A percentile compares a stretch with the other conserved stretches of the same genome.
These are phyloP conservation scores for Philotrypesis tridentata DNA, from an alignment of 1,140 invertebrate species.

Conservation along the genomic window DNA sequence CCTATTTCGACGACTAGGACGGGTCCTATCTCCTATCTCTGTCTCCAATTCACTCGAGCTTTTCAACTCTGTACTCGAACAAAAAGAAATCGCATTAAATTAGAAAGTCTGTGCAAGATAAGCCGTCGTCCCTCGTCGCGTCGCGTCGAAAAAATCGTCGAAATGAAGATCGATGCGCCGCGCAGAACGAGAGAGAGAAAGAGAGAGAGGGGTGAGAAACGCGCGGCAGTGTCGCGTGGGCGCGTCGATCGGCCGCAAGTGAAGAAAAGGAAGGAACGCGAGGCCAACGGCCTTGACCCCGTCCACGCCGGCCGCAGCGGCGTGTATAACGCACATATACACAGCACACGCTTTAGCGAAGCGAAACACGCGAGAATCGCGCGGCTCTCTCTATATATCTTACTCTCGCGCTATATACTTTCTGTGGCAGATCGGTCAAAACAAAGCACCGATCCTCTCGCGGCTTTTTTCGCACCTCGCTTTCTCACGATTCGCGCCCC, in stretches of 20 bases:
- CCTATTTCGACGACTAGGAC: not conserved
- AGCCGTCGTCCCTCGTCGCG: too few species aligned
- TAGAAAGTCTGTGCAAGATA: too few species aligned
- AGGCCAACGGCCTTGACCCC: slow-evolving; percentile 68
- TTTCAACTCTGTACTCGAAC: too few species aligned
- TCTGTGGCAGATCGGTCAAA: slow-evolving; percentile 50
- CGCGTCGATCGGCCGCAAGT: slow-evolving; percentile 32
- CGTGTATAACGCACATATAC: slow-evolving; percentile 40
- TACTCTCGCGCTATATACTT: not conserved
- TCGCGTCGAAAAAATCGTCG: not conserved
- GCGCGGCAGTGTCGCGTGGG: not conserved
- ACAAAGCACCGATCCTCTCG: slow-evolving; percentile 51
- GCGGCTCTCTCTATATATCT: too few species aligned
- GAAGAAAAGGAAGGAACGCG: slow-evolving; percentile 50
- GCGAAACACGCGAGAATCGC: slow-evolving; percentile 54
- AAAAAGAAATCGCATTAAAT: too few species aligned
- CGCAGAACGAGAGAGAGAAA: too few species aligned
- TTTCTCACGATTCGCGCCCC: not conserved
- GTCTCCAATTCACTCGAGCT: too few species aligned
- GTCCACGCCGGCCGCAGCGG: slow-evolving; percentile 53
- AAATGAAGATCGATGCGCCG: not conserved
- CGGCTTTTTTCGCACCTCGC: not conserved
- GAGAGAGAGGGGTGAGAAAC: slow-evolving; percentile 40
- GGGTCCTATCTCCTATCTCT: too few species aligned
- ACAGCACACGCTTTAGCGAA: slow-evolving; percentile 38